phyloP scores from a whole-genome alignment of 2,888 invertebrate species.

The Drosophila maculinotata region DNA sequence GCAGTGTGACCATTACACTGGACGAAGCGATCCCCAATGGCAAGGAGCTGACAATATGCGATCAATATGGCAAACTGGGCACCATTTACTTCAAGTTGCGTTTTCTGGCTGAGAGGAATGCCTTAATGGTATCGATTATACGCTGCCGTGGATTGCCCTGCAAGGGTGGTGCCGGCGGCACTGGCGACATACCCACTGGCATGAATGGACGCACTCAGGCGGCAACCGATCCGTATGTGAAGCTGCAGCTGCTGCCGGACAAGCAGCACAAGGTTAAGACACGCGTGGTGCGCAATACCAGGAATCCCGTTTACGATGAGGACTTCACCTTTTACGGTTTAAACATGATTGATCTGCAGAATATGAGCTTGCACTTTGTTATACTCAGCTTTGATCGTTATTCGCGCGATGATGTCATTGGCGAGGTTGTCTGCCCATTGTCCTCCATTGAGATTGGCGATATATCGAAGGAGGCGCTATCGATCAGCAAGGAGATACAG shows the following conservation, averaged over 20 bases:
- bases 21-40: constrained; percentile 82
- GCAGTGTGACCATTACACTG: constrained; percentile 66
- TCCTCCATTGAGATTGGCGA: constrained; percentile 88
- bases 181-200: constrained; percentile 86
- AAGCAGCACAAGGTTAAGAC: constrained; percentile 99
- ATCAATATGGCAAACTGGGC: constrained; percentile 90
- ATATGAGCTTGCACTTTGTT: constrained; percentile 96
- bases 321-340: constrained; percentile 99
- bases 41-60: constrained; percentile 69
- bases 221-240: constrained; percentile 96
- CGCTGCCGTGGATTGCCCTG: constrained; percentile 94
- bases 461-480: constrained; percentile 91
- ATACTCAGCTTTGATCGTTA: constrained; percentile 98
- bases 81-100: constrained; percentile 95
- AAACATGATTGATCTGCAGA: constrained; percentile 92
- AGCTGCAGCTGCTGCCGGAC: constrained; percentile 97
- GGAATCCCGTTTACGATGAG: constrained; percentile 98
- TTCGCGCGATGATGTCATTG: constrained; percentile 99
- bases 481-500: constrained; percentile 94
- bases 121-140: constrained; percentile 95
- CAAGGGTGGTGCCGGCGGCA: constrained; percentile 84
- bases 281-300: constrained; percentile 96
- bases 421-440: constrained; percentile 96
- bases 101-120: constrained; percentile 95
- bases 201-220: constrained; percentile 85